These are phyloP conservation scores for Cryptocheilus praepositus DNA, from an alignment of 2,888 invertebrate species.

Conservation along the genomic window DNA sequence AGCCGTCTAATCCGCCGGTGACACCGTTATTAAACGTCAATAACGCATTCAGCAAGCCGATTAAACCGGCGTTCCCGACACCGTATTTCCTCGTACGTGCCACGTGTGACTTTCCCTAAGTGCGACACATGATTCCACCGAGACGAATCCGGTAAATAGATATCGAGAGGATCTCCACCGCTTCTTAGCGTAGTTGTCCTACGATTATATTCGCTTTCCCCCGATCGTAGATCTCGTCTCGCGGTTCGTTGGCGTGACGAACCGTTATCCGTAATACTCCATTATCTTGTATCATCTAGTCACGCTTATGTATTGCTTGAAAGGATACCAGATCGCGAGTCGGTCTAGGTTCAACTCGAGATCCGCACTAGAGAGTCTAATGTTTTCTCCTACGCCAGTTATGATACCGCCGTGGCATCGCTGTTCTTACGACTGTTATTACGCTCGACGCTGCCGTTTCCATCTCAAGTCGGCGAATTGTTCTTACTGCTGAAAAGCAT, in stretches of 20 bases:
- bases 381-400: background rate
- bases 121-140: constrained; percentile 22
- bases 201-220: constrained; percentile 45
- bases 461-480: constrained; percentile 13
- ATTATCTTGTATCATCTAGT: constrained; percentile 48
- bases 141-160: constrained; percentile 38
- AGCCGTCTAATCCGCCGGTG: no score
- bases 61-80: no score
- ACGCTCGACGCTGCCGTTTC: constrained; percentile 25
- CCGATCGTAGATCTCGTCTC: constrained; percentile 33
- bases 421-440: constrained; percentile 45
- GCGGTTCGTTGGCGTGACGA: constrained; percentile 13
- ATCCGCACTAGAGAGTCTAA: background rate
- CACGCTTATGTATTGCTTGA: constrained; percentile 28
- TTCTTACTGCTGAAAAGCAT: constrained; percentile 19
- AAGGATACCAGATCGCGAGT: constrained; percentile 40
- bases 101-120: background rate
- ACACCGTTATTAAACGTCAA: no score
- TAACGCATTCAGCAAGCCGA: no score
- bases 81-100: no score
- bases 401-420: constrained; percentile 33
- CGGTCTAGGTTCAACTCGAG: constrained; percentile 16
- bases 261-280: constrained; percentile 44
- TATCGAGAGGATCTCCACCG: constrained; percentile 23
- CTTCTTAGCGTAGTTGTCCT: constrained; percentile 20